Base-by-base conservation (phyloP, 2,888 invertebrate genomes). In the Mesochorus sp. region DNA sequence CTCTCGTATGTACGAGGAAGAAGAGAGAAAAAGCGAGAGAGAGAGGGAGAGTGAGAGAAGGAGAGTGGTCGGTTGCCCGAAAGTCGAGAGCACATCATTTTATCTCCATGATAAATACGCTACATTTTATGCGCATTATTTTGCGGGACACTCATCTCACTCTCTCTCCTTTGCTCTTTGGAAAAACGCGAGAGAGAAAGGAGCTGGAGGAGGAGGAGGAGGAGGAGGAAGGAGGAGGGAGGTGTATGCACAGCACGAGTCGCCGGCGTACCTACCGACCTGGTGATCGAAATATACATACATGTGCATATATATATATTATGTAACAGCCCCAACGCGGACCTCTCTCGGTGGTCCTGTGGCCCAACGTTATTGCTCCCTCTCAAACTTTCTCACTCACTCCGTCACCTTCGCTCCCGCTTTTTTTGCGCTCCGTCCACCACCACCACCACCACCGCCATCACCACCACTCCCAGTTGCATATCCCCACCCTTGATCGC, bases 261-360 rank as follows among this genome's bases (percentile, higher is more conserved):
- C 47, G 55, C 49, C 26, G 10, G 37, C 37, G 6, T 17, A 17
- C 53, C 39, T 39, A 26, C 19, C 26, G 17, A 39, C 24, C 51
- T 51, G 49, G 51, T 28, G 53, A 66, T 66, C 53, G 66, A 39
- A 39, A 62, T 70, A 92, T 92, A 92, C 91, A 91, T 92, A 91
- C 92, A 92, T 91, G 91, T 92, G 92, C 91, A 91, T 91, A 91
- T 92, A 92, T 92, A 91, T 91, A 14, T 10, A 24, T 26, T 57
- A 39, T 14, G 39, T 12, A 39, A n/a, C 4, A 37, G 8, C n/a
- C 12, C 24, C 26, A 51, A 14, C 24, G 66, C 28, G 47, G 47
- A 47, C 39, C 59, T 91, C 91, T 66, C 83, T 91, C 90, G 64
- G 47, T 49, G 71, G 26, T 57, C 34, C 49, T 76, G 24, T 24